Base-by-base conservation (phyloP, 2,797 vertebrate species). In the Cryptoblepharus egeriae region DNA sequence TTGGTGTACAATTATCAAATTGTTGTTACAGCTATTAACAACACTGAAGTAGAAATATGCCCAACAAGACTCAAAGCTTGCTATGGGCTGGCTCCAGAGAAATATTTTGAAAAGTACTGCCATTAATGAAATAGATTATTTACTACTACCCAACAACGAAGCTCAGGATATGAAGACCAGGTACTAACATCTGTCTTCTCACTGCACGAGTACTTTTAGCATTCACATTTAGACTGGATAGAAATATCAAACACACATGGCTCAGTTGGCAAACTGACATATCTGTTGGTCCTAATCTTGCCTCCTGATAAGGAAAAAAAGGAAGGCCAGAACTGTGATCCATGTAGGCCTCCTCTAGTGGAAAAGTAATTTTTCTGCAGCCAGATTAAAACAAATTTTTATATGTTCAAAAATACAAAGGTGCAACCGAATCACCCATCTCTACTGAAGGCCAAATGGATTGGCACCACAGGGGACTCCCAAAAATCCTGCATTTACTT, bases 1-100 rank as follows among this genome's bases (percentile, higher is more conserved):
- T 93, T 94, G 92, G 93, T 79, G 88, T 92, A 94, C 91, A 93
- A 96, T 94, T 95, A 95, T 94, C 93, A 91, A 94, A 93, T 93
- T 94, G 95, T 96, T 95, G 92, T 92, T 92, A 95, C 80, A 88
- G 94, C 93, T 95, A 93, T 96, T 95, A 94, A 95, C 92, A 92
- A 88, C 85, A 84, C 91, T 85, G 85, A 85, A 89, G 90, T 91
- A 93, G 84, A 49, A 93, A 93, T n/a, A 95, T 88, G 92, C 87
- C 88, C 93, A 89, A 85, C 89, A 90, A 91, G 64, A 80, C 76
- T 90, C 84, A 89, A 91, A 83, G 88, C 92, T 85, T 93, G 85
- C 88, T 61, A 67, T 32, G 12, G 89, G 90, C 86, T 92, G 86
- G 88, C 86, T 94, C 92, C 87, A 82, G 86, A 92, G 89, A 91